These are phyloP conservation scores for Indicator maculatus DNA, from an alignment of 2,113 vertebrate genomes.

Conservation along the genomic window DNA sequence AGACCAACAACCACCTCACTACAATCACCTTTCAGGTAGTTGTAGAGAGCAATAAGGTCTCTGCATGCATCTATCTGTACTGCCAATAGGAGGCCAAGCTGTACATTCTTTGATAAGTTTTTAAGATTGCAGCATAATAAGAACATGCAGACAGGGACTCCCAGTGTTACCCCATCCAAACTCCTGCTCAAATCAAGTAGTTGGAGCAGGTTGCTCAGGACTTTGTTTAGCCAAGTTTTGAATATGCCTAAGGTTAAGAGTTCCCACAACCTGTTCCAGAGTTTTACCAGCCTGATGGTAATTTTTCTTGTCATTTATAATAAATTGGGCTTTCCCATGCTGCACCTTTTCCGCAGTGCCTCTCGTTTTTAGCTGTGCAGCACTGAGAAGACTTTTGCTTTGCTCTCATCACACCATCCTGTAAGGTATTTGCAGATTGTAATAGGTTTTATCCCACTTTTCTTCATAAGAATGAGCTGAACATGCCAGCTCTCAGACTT, in stretches of 20 bases:
- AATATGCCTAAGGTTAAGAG: background rate
- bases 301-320: background rate
- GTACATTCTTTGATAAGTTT: background rate
- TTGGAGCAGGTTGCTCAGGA: background rate
- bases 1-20: no score
- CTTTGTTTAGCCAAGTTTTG: background rate
- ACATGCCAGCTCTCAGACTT: background rate
- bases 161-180: background rate
- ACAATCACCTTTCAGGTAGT: no score
- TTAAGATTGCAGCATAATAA: background rate
- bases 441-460: background rate
- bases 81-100: background rate
- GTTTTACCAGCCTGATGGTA: background rate
- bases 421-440: background rate
- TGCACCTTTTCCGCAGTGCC: background rate
- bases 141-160: background rate
- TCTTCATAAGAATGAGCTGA: background rate
- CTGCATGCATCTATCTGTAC: background rate
- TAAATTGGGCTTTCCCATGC: background rate
- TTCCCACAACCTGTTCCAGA: background rate
- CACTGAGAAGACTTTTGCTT: background rate
- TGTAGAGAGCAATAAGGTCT: no score
- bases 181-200: background rate
- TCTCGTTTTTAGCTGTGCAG: background rate
- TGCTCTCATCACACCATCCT: background rate